Base-by-base conservation (phyloP, 1,140 invertebrate species). In the Drosophila sechellia region DNA sequence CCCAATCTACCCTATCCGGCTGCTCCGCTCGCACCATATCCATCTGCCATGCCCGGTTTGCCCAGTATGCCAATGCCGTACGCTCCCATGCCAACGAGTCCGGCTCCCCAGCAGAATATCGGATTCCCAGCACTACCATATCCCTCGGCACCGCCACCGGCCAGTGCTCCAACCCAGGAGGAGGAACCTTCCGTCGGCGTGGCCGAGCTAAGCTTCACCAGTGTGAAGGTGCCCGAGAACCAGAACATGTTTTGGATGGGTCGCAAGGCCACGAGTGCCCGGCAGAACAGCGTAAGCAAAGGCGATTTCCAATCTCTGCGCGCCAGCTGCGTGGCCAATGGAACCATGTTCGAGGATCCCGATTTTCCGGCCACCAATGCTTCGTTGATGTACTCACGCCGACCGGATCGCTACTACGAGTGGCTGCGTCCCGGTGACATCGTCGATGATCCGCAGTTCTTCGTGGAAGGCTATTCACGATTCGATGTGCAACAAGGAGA, bases 401-500 rank as follows among this genome's bases (percentile, higher is more conserved):
- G 94, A 53, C 95, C 96, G 1, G 95, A 96, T 73, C 94, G 96
- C 79, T 94, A 95, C 31, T 95, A 97, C 73, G 95, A 97, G 93
- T 98, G 97, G 97, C 94, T 95, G 66, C 93, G 97, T 59, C 97
- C 97, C 22, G 93, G 93, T 27, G 98, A 99, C 94, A 97, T 99
- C 59, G 93, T 94, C 42, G 94, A 95, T 43, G 94, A 98, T 89
- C 98, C 98, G 0, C 95, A 97, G 79, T 95, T 99, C 40, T 98
- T 99, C 90, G 96, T 98, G 3, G 98, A 98, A 85, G 98, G 98
- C 11, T 98, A 97, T 91, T 97, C 97, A 22, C 94, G 98, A 71
- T 99, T 99, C 93, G 98, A 99, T 93, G 97, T 99, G 0, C 97
- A 98, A 78, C 98, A 99, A 93, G 98, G 98, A 65, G 98, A 99